Conservation (phyloP, 2,113 vertebrate species). For the Nerophis lumbriciformis region DNA sequence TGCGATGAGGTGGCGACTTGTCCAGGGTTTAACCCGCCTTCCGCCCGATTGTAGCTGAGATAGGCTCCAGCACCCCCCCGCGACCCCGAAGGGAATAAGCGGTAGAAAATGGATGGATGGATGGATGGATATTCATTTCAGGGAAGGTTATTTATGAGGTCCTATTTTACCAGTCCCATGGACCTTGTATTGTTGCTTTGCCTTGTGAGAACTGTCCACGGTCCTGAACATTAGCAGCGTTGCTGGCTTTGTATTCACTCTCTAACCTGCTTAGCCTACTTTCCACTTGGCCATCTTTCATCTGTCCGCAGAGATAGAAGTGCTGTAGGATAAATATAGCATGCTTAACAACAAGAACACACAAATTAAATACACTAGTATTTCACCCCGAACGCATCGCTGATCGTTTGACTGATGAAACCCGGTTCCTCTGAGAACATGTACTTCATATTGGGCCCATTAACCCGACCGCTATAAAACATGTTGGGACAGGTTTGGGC, state of each 20-base stretch:
- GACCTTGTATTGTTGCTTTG: slow-evolving; percentile 13
- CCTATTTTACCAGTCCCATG: background rate
- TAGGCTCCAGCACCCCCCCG: too few relatives aligned
- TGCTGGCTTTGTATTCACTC: slow-evolving; percentile 49
- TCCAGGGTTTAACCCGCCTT: too few relatives aligned
- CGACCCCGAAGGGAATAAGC: too few relatives aligned
- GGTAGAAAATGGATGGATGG: too few relatives aligned
- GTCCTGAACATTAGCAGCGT: slow-evolving; percentile 41
- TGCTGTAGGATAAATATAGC: slow-evolving; percentile 58
- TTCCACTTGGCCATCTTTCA: slow-evolving; percentile 44
- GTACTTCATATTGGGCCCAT: slow-evolving; percentile 57
- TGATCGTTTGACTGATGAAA: slow-evolving; percentile 52
- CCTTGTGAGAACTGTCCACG: slow-evolving; percentile 46
- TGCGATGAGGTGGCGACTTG: too few relatives aligned
- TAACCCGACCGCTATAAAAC: slow-evolving; percentile 65
- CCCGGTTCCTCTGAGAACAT: slow-evolving; percentile 35
- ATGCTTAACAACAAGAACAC: slow-evolving; percentile 18
- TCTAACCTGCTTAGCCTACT: slow-evolving; percentile 72
- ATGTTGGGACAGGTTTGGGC: slow-evolving; percentile 55
- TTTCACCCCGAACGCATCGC: slow-evolving; percentile 26
- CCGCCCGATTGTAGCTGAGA: too few relatives aligned
- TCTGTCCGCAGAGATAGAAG: slow-evolving; percentile 48
- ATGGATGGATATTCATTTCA: too few relatives aligned
- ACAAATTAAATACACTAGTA: slow-evolving; percentile 2
- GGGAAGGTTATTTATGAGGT: background rate